Conservation (phyloP, 2,113 vertebrate genomes). For the Callorhinus ursinus region DNA sequence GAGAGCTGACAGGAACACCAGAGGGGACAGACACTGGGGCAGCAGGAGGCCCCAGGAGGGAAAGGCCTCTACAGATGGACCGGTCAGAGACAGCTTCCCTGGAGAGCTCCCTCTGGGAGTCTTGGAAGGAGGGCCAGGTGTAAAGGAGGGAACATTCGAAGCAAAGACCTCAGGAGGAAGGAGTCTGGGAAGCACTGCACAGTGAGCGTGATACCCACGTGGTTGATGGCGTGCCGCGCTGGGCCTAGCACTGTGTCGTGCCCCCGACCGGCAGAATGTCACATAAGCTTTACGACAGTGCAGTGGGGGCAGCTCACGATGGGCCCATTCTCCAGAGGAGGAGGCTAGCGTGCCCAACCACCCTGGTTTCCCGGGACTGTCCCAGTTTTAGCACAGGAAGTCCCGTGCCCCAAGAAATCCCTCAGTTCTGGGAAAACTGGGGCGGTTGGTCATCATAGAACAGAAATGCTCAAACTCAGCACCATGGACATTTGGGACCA, state of each 20-base stretch:
- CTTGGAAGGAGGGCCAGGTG: background rate
- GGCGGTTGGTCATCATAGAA: background rate
- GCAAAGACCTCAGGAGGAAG: background rate
- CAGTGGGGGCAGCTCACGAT: background rate
- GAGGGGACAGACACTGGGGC: accelerated
- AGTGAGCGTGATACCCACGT: accelerated
- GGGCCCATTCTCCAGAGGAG: background rate
- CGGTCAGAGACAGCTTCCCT: background rate
- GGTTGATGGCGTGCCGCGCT: accelerated
- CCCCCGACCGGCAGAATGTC: accelerated
- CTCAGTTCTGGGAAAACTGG: background rate
- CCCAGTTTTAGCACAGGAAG: background rate
- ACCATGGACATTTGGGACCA: background rate
- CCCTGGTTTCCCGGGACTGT: background rate
- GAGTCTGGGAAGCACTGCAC: accelerated
- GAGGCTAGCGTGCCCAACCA: background rate
- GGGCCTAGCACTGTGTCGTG: too few species aligned
- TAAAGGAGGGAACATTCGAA: background rate
- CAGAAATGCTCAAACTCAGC: background rate
- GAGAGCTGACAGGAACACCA: background rate
- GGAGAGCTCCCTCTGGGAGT: background rate
- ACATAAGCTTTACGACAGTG: accelerated
- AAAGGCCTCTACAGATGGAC: accelerated
- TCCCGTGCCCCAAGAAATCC: background rate
- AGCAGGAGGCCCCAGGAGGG: background rate